Evolutionary conservation across 30 jellyfish, hydroid and myxozoan genomes (phyloP).

Genomic region (Sanderia malayensis): DNA sequence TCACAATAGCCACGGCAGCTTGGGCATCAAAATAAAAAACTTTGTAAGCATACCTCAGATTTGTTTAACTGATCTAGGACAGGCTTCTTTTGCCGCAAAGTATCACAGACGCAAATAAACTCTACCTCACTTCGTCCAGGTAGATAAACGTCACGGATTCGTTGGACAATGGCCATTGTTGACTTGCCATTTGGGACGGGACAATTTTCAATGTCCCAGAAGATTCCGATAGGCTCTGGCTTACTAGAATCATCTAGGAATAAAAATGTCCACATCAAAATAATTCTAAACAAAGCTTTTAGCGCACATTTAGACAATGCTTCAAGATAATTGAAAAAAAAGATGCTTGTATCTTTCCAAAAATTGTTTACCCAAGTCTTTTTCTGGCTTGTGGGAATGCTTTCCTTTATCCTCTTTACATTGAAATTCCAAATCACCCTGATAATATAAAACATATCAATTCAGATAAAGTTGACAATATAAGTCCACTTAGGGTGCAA

Average conservation of each 20-base stretch:
- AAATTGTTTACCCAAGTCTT: no score
- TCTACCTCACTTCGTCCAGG: constrained; percentile 81
- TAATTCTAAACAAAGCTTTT: no score
- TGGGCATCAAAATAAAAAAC: not conserved
- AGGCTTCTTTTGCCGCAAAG: constrained; percentile 25
- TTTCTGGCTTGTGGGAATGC: no score
- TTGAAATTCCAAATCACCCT: no score
- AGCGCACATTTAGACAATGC: no score
- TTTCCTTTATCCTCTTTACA: no score
- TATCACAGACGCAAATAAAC: constrained; percentile 90
- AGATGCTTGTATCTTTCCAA: no score
- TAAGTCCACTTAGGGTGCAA: no score
- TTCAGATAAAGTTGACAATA: no score
- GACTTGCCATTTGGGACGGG: constrained; percentile 69
- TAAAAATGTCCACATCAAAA: no score
- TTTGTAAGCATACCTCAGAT: constrained; percentile 56
- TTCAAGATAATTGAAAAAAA: no score
- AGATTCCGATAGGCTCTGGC: constrained; percentile 66
- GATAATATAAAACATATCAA: no score
- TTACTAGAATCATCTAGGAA: not conserved
- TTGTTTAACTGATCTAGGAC: constrained; percentile 58
- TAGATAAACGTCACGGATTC: constrained; percentile 54
- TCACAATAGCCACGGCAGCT: not conserved
- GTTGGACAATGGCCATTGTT: constrained; percentile 62
- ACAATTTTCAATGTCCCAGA: constrained; percentile 97